phyloP scores from a whole-genome alignment of 2,113 vertebrate species.

The Anseranas semipalmata region DNA sequence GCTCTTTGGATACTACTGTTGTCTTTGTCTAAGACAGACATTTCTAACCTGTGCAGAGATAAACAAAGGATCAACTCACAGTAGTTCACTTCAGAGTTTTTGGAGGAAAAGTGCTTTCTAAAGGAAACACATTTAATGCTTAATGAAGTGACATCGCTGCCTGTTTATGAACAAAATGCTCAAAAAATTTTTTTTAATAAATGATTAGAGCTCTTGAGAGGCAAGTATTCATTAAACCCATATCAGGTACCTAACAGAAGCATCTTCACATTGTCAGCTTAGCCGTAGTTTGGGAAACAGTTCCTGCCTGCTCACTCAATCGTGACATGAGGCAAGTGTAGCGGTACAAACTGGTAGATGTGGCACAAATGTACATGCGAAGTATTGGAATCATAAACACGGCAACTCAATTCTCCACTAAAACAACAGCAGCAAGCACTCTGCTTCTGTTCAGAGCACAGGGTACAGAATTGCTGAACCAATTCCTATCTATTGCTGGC shows the following conservation, averaged over 20 bases:
- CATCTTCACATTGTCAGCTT: neutral
- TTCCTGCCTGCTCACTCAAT: neutral
- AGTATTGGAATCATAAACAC: neutral
- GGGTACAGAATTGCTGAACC: neutral
- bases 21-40: neutral
- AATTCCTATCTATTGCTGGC: neutral
- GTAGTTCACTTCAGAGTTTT: neutral
- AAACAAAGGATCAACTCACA: neutral
- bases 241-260: neutral
- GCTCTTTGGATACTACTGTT: neutral
- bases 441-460: neutral
- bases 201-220: neutral
- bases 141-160: neutral
- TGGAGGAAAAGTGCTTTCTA: neutral
- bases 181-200: neutral
- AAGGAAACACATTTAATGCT: neutral
- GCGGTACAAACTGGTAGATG: neutral
- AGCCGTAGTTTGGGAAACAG: neutral
- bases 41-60: neutral
- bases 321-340: neutral
- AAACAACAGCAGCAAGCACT: neutral
- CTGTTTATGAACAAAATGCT: neutral
- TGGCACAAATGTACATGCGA: fast-evolving
- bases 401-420: neutral
- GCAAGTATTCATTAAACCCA: neutral